Evolutionary conservation across 2,113 vertebrate genomes (phyloP), one percentile per base, ranked within the genome.

Genomic region (Muntiacus reevesi): DNA sequence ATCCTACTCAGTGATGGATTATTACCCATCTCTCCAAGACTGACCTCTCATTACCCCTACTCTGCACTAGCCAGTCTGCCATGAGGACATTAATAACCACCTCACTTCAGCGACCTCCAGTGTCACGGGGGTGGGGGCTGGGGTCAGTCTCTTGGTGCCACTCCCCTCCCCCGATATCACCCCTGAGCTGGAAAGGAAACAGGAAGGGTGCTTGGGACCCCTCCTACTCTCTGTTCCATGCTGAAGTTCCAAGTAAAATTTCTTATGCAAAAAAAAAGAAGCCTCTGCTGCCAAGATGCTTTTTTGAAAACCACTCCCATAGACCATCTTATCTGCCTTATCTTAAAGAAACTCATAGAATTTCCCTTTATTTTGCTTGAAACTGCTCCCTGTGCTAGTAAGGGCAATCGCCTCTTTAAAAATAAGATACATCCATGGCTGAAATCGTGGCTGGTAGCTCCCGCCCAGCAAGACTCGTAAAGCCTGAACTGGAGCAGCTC

Each of bases 1-100:
- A 60, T 97, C 89, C 84, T 90, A 28, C 14, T 57, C 50, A 25
- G 0, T 95, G 96, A 97, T 62, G 89, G 84, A 91, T 95, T 89
- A 47, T 54, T 50, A 92, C 6, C 78, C 71, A 17, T 81, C 67
- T 79, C 91, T 71, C 88, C 50, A 79, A 91, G 85, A 57, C 9
- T 82, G 96, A 98, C 96, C 93, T 93, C 82, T 83, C 3, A 0
- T 88, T 94, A 81, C 91, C 91, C 91, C 89, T 57, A 43, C 83
- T 64, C 67, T 12, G 0, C 40, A 25, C 19, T 17, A 45, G 40
- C 83, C 93, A 55, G 55, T 76, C 87, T 57, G n/a, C 82, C 1
- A 28, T 16, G 4, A 7, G n/a, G 33, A 6, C 83, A 6, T 78
- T 59, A 59, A 30, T 17, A 67, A 15, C n/a, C 87, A n/a, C 43